These are phyloP conservation scores for Rhagophthalmus giganteus DNA, from an alignment of 2,888 invertebrate species.

Conservation along the genomic window DNA sequence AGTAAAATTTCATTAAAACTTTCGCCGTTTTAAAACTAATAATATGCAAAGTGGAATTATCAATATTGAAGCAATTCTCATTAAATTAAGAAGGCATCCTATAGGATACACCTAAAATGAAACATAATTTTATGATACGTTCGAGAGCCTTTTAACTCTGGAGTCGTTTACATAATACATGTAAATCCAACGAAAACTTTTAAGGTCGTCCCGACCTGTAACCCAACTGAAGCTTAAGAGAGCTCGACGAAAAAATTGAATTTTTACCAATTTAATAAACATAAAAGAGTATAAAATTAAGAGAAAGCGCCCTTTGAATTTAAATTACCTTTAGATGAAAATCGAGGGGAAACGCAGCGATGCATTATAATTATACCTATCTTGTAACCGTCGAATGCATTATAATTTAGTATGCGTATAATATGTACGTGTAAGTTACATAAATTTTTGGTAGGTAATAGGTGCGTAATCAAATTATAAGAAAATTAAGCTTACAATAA, in stretches of 20 bases:
- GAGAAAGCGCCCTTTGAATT: slow-evolving; percentile 13
- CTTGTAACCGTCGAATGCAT: too few species aligned
- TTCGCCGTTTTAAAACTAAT: too few species aligned
- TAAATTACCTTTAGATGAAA: slow-evolving; percentile 11
- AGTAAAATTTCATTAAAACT: too few species aligned
- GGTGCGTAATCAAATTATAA: too few species aligned
- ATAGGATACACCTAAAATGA: slow-evolving; percentile 12
- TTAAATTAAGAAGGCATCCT: slow-evolving; percentile 11
- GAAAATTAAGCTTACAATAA: too few species aligned
- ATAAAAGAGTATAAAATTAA: slow-evolving; percentile 13
- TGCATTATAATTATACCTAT: too few species aligned
- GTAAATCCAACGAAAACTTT: slow-evolving; percentile 28
- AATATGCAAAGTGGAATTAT: too few species aligned
- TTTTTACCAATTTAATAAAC: slow-evolving; percentile 17
- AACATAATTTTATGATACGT: slow-evolving; percentile 19
- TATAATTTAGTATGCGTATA: too few species aligned
- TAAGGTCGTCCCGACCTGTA: slow-evolving; percentile 6
- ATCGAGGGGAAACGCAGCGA: slow-evolving; percentile 7
- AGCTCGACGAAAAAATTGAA: slow-evolving; percentile 19
- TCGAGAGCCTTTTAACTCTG: slow-evolving; percentile 5
- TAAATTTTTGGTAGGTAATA: too few species aligned
- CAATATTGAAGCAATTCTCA: too few species aligned
- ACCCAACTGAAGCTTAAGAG: slow-evolving; percentile 5
- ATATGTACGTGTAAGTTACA: too few species aligned
- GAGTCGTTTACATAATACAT: slow-evolving; percentile 29